Evolutionary conservation across 1,140 invertebrate genomes (phyloP).

Genomic region (Globodera ellingtonae): DNA sequence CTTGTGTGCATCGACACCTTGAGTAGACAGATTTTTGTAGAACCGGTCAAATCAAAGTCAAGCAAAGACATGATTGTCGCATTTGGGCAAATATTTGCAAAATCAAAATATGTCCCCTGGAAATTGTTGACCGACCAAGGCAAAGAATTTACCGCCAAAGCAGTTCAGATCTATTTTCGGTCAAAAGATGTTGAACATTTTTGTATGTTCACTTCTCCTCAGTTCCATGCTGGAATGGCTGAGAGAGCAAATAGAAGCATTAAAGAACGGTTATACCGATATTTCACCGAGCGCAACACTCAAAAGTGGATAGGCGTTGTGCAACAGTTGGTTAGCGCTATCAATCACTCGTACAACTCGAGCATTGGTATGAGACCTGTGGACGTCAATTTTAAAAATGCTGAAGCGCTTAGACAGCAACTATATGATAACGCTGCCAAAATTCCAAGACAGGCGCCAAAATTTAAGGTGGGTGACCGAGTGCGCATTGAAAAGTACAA

Average conservation of each 20-base stretch:
- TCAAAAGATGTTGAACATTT: conserved; percentile 28
- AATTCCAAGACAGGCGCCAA: not conserved
- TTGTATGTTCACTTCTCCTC: conserved; percentile 29
- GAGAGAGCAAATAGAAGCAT: conserved; percentile 44
- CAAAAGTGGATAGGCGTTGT: conserved; percentile 41
- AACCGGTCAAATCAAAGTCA: conserved; percentile 32
- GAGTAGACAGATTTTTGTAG: conserved; percentile 43
- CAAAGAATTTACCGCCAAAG: conserved; percentile 34
- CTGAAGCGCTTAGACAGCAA: conserved; percentile 1
- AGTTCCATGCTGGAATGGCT: conserved; percentile 45
- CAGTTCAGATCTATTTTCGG: conserved; percentile 38
- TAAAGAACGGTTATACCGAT: conserved; percentile 37
- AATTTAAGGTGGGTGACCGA: conserved; percentile 18
- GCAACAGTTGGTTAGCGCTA: conserved; percentile 36
- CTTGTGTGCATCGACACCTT: conserved; percentile 46
- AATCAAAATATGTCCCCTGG: conserved; percentile 23
- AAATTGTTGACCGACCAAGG: conserved; percentile 40
- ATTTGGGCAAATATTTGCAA: conserved; percentile 30
- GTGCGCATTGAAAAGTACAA: conserved; percentile 26
- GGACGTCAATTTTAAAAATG: conserved; percentile 39
- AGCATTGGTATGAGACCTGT: conserved; percentile 32
- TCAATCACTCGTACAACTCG: conserved; percentile 39
- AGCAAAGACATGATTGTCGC: conserved; percentile 29
- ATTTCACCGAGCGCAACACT: conserved; percentile 15
- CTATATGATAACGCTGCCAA: not conserved